Evolutionary conservation across 2,888 invertebrate genomes (phyloP), one percentile per base, ranked within the genome.

Genomic region (Nasonia oneida): DNA sequence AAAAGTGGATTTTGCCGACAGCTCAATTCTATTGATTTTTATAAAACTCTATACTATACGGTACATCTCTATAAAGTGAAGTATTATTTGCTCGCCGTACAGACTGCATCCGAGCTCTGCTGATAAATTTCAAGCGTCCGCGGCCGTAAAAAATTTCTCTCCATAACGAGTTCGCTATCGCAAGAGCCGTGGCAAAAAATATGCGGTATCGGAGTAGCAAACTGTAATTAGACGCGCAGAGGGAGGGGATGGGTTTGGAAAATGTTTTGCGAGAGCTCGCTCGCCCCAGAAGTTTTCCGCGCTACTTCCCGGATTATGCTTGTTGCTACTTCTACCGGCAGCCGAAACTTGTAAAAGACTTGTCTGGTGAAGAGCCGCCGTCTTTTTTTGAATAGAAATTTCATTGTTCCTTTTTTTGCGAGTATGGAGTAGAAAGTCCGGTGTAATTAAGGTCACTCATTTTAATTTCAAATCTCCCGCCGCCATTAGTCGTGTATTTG

Each of bases 361-460:
- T 23, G 23, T 12, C 42, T 10, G 14, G 6, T 42, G 14, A 42
- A 39, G 12, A 42, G 10, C 74, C 78, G 1, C 64, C 37, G 33
- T n/a, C 10, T 76, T 76, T 77, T 70, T 83, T 71, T 37, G 42
- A 81, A 29, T 50, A n/a, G 47, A 53, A 71, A n/a, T 73, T 61
- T 78, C 33, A 61, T 23, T 78, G 70, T 70, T 67, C 37, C 23
- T 37, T 64, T 76, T 85, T 37, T 29, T 39, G 33, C 57, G 50
- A 6, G 23, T n/a, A 6, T n/a, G n/a, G 57, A 23, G 10, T n/a
- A n/a, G 57, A 61, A n/a, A 61, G n/a, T 70, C n/a, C 4, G 29
- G 50, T 3, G 42, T 85, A 82, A 85, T 79, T 85, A 75, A 81
- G 74, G 71, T 70, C 47, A 57, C 57, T 85, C 70, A 82, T 85